Evolutionary conservation across 2,888 invertebrate species (phyloP), one percentile per base, ranked within the genome.

Genomic region (Megastigmus dorsalis): DNA sequence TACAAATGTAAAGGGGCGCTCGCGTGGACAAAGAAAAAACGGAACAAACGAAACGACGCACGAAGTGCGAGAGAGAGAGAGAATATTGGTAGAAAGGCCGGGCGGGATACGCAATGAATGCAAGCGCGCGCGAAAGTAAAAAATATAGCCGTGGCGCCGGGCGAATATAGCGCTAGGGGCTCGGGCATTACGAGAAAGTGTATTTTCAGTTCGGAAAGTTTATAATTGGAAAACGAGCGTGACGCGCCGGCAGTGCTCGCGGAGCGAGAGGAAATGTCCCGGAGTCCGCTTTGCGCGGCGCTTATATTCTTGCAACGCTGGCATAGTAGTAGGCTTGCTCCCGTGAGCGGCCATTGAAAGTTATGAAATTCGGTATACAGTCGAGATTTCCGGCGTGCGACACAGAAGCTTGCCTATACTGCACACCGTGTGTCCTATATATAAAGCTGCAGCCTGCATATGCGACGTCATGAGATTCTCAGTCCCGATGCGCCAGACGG

Each of bases 201-300:
- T 38, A 68, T 62, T 50, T 63, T 63, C 23, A 45, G 3, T n/a
- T n/a, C 5, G 45, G 20, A 54, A 75, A 70, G 66, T 63, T 75
- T 75, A 57, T 70, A 75, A 75, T 63, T 59, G 43, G 57, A 74
- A 69, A 74, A 69, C 38, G 65, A 57, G 50, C 57, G 74, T 30
- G 50, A 57, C 13, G 48, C 10, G 30, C 23, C n/a, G n/a, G 4
- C 50, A 15, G 13, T 7, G 5, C 50, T 38, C 18, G 36, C n/a
- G n/a, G n/a, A n/a, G n/a, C n/a, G n/a, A n/a, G n/a, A n/a, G 28
- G 4, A 41, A 55, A 41, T 38, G 38, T 69, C 43, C 10, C 13
- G 63, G 30, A 7, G 20, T n/a, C n/a, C n/a, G n/a, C n/a, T n/a
- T n/a, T n/a, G n/a, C n/a, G n/a, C n/a, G n/a, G n/a, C n/a, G n/a